A percentile compares a stretch with the other conserved stretches of the same genome.
Evolutionary conservation across 2,888 invertebrate genomes (phyloP).

Genomic region (Enoplolaimus lenunculus): DNA sequence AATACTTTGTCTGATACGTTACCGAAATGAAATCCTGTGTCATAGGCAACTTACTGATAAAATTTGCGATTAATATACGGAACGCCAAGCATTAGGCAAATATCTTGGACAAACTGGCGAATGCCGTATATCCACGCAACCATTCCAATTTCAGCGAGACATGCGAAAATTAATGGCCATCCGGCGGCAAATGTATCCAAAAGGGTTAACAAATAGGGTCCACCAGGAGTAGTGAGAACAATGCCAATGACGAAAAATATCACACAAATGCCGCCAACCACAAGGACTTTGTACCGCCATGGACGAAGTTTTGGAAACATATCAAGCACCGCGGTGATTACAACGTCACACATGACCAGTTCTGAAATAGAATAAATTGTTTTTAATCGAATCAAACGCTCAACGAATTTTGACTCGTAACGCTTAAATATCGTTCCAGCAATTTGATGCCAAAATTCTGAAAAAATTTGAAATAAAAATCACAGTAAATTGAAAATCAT

Average conservation of each 20-base stretch:
- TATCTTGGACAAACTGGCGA: conserved; percentile 17
- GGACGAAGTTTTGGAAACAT: conserved; percentile 37
- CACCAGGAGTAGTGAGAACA: conserved; percentile 22
- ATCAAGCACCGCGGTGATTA: conserved; percentile 46
- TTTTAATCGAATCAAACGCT: no score
- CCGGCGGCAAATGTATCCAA: conserved; percentile 46
- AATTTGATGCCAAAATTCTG: no score
- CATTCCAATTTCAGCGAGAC: conserved; percentile 47
- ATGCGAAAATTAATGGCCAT: conserved; percentile 44
- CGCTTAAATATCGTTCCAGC: no score
- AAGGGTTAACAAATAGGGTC: conserved; percentile 44
- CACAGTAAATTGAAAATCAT: no score
- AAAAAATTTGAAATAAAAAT: no score
- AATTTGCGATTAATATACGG: neutral
- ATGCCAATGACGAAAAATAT: conserved; percentile 20
- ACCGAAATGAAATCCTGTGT: no score
- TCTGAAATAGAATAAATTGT: no score
- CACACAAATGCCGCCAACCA: conserved; percentile 17
- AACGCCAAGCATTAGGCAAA: conserved; percentile 15
- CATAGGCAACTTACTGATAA: neutral
- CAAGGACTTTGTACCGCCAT: conserved; percentile 14
- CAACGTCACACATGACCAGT: no score
- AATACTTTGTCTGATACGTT: no score
- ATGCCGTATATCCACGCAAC: conserved; percentile 46
- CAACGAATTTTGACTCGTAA: no score